Evolutionary conservation across 2,888 invertebrate genomes (phyloP), one percentile per base, ranked within the genome.

Genomic region (Serripes groenlandicus): DNA sequence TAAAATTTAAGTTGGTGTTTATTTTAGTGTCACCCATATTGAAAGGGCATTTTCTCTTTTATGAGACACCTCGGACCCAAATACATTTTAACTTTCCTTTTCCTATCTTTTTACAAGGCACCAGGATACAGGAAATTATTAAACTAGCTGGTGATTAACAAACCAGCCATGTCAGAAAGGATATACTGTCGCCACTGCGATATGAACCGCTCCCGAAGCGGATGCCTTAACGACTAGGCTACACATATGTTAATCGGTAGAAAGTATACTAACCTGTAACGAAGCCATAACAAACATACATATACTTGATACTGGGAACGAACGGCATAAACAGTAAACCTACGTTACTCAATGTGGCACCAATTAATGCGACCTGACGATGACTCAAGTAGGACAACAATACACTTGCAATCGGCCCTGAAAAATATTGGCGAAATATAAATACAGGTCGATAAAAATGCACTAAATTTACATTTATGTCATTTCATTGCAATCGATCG

Each of bases 331-430:
- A 68, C 18, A 88, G 42, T 11, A 89, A 73, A 11, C 89, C 87
- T 21, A 82, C 15, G n/a, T 75, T 82, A 60, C 85, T 80, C 5
- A 89, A 62, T 7, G 71, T 32, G 21, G 87, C 86, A 23, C 90
- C 89, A 56, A 79, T 30, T 11, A 88, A 26, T 18, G 87, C 86
- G 3, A 89, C 84, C 18, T 71, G 76, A 7, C 89, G 71, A 66
- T 86, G 83, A n/a, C 79, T 75, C 52, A 86, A 75, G 42, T 74
- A 68, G 23, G 78, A 73, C 84, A 89, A 86, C 72, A 89, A 52
- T 28, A 79, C 66, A 71, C 89, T 87, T 2, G 83, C 83, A 11
- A 90, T 18, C 23, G 90, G 90, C 56, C 90, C 90, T 90, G 76
- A 28, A 81, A 76, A n/a, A n/a, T n/a, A n/a, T n/a, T n/a, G n/a